Evolutionary conservation across 2,888 invertebrate species (phyloP), one percentile per base, ranked within the genome.

Genomic region (Anthoptus insignis): DNA sequence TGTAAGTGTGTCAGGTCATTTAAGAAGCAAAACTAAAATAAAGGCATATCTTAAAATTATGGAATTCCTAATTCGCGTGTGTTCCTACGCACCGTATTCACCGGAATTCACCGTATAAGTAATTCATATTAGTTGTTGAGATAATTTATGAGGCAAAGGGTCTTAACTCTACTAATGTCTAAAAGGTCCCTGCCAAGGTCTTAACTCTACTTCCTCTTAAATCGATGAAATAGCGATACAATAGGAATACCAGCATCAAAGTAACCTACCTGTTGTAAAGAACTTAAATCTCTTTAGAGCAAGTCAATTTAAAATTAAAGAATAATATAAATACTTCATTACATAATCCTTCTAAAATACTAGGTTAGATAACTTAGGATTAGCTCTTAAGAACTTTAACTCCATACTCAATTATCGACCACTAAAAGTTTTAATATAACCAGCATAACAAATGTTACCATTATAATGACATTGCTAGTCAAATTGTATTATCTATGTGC

Each of bases 331-430:
- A 42, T n/a, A 5, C 6, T 3, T 42, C 19, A 42, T 42, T 42
- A 42, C 42, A 39, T 16, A n/a, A 42, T 42, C 11, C 42, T 42
- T 42, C 19, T 42, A 42, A 42, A 42, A 42, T 19, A 42, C 11
- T 42, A 19, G 19, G 16, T 42, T 19, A 42, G 42, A 19, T 42
- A 42, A 42, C n/a, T 42, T 19, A 42, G 42, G 11, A 24, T 24
- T 47, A 47, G 47, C n/a, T 24, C 5, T n/a, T 47, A 22, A 24
- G n/a, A 47, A 2, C 47, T 47, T 6, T 47, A 22, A 39, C 27
- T 60, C 59, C 52, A 42, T 52, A 60, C 59, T 60, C 60, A 60
- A 60, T 60, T 60, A 52, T 54, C 60, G 53, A 61, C 8, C 45
- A 21, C 13, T 24, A 19, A 60, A 24, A 19, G 29, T 42, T 59